These are phyloP conservation scores for Suricata suricatta DNA, from an alignment of 2,113 vertebrate genomes.

Conservation along the genomic window DNA sequence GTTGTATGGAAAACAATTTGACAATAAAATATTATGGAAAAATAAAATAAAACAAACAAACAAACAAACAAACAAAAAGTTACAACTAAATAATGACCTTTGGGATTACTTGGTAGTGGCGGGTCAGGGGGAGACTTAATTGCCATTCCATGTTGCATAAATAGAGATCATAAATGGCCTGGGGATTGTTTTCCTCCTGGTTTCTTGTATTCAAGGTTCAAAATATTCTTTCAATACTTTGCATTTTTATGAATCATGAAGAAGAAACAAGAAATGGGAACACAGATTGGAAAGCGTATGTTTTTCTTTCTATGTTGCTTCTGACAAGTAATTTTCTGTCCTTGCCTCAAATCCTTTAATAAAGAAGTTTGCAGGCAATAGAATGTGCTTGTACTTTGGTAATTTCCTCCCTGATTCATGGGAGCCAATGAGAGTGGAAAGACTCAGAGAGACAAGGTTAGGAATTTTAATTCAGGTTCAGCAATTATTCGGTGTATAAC, in stretches of 20 bases:
- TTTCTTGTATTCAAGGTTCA: conserved; percentile 33
- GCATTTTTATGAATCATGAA: background rate
- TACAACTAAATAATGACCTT: conserved; percentile 46
- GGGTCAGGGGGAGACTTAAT: conserved; percentile 19
- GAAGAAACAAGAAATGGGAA: conserved; percentile 14
- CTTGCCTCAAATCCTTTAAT: background rate
- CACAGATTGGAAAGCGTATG: background rate
- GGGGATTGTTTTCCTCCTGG: conserved; percentile 25
- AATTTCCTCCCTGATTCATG: background rate
- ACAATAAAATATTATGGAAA: no score
- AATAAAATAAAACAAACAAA: no score
- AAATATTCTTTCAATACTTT: conserved; percentile 14
- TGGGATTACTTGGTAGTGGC: conserved; percentile 28
- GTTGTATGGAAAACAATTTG: no score
- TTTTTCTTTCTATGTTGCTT: background rate
- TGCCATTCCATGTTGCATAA: conserved; percentile 16
- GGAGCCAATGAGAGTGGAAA: background rate
- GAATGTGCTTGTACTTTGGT: background rate
- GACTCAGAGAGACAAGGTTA: background rate
- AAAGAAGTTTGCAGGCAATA: conserved; percentile 7
- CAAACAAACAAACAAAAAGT: no score
- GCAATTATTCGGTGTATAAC: background rate
- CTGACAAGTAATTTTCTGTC: conserved; percentile 29
- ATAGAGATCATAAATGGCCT: conserved; percentile 15
- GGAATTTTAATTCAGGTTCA: background rate